phyloP scores from a whole-genome alignment of 1,140 invertebrate species.

The Hirudo medicinalis region DNA sequence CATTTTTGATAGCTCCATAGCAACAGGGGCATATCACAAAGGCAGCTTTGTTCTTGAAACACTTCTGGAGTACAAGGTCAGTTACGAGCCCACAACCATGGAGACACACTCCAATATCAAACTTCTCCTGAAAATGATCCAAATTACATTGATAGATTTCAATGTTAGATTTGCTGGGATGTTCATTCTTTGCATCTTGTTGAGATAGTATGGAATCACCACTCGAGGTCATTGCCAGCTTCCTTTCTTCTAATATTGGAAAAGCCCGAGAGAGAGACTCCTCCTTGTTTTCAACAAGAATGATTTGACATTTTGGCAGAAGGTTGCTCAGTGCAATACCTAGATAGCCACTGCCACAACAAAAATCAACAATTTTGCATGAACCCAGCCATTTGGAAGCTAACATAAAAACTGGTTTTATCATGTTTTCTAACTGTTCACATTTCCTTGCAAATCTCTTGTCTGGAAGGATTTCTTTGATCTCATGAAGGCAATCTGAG shows the following conservation, averaged over 20 bases:
- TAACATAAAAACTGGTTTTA: slow-evolving; percentile 59
- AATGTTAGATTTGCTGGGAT: slow-evolving; percentile 61
- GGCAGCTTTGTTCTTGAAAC: slow-evolving; percentile 56
- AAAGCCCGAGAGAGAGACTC: slow-evolving; percentile 63
- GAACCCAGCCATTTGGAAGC: slow-evolving; percentile 37
- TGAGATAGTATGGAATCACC: no score
- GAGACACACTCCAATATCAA: slow-evolving; percentile 69
- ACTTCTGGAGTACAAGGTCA: slow-evolving; percentile 76
- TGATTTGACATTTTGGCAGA: slow-evolving; percentile 53
- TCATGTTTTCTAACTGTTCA: slow-evolving; percentile 75
- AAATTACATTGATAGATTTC: slow-evolving; percentile 41
- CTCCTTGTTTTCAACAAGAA: slow-evolving; percentile 84
- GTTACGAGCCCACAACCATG: slow-evolving; percentile 89
- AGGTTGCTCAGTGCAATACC: slow-evolving; percentile 70
- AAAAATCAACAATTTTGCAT: slow-evolving; percentile 75
- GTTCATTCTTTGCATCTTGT: slow-evolving; percentile 47
- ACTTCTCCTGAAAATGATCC: slow-evolving; percentile 44
- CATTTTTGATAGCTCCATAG: slow-evolving; percentile 67
- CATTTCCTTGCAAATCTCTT: slow-evolving; percentile 62
- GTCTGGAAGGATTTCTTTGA: slow-evolving; percentile 57
- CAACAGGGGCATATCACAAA: slow-evolving; percentile 89
- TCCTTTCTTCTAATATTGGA: slow-evolving; percentile 4
- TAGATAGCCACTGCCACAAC: slow-evolving; percentile 80
- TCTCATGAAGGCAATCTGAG: slow-evolving; percentile 59
- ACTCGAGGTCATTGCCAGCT: no score